Evolutionary conservation across 2,797 vertebrate genomes (phyloP).

Genomic region (Lagodon rhomboides): DNA sequence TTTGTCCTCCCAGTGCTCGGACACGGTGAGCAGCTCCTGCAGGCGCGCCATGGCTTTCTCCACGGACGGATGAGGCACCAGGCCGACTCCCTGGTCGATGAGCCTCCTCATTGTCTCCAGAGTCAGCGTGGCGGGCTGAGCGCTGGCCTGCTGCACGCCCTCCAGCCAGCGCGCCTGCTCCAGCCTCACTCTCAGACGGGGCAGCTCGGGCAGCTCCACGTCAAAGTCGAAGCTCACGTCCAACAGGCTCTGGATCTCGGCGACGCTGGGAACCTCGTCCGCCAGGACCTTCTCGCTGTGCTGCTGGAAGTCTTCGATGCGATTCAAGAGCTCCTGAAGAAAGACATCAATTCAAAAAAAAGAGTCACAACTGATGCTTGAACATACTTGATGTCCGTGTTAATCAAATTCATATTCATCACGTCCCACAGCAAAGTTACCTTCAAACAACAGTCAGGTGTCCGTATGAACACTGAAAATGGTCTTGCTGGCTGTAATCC

Average conservation of each 20-base stretch:
- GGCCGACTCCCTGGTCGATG: conserved; percentile 94
- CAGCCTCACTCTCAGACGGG: conserved; percentile 87
- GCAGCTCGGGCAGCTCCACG: conserved; percentile 92
- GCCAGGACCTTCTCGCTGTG: conserved; percentile 92
- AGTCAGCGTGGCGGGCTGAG: conserved; percentile 84
- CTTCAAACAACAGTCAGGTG: not conserved
- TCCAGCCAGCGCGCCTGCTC: conserved; percentile 95
- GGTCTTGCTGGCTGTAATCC: not conserved
- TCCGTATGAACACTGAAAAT: not conserved
- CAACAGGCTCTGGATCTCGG: conserved; percentile 90
- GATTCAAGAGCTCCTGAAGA: conserved; percentile 91
- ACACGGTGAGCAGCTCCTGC: conserved; percentile 95
- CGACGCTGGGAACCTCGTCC: conserved; percentile 86
- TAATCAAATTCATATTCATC: not conserved
- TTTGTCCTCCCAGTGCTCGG: conserved; percentile 96
- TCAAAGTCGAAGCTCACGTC: conserved; percentile 94
- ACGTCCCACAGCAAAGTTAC: not conserved
- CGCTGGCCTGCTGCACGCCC: conserved; percentile 87
- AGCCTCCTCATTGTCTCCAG: conserved; percentile 94
- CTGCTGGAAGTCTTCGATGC: conserved; percentile 95
- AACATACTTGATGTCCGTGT: not conserved
- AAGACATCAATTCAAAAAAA: not conserved
- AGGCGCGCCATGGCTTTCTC: conserved; percentile 96
- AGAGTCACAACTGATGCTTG: not conserved
- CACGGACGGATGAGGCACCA: conserved; percentile 89